phyloP scores from a whole-genome alignment of 2,888 invertebrate genomes.

The Hirtodrosophila alboralis region DNA sequence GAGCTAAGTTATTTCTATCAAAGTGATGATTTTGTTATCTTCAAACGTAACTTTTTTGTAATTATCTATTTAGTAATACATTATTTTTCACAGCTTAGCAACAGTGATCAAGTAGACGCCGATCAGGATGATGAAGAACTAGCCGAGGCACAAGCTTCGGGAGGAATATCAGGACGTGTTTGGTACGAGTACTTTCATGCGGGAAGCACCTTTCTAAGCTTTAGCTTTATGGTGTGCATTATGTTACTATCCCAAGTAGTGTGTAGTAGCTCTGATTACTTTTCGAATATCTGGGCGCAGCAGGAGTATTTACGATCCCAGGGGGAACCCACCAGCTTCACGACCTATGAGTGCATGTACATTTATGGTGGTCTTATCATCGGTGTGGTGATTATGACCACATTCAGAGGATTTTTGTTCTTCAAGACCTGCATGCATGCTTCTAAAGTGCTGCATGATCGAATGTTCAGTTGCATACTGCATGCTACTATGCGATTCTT shows the following conservation, averaged over 20 bases:
- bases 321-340: slow-evolving; percentile 76
- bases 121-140: slow-evolving; percentile 65
- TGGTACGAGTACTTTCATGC: slow-evolving; percentile 85
- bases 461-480: slow-evolving; percentile 92
- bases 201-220: slow-evolving; percentile 85
- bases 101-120: slow-evolving; percentile 64
- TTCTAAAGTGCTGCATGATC: slow-evolving; percentile 90
- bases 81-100: slow-evolving; percentile 58
- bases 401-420: slow-evolving; percentile 88
- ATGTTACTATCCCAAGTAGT: slow-evolving; percentile 86
- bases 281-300: slow-evolving; percentile 86
- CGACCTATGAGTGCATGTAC: slow-evolving; percentile 82
- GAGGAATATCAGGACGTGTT: slow-evolving; percentile 83
- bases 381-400: slow-evolving; percentile 84
- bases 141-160: slow-evolving; percentile 84
- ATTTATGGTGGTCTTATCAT: slow-evolving; percentile 83
- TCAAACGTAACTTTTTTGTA: too few species aligned
- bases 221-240: slow-evolving; percentile 84
- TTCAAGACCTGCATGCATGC: slow-evolving; percentile 91
- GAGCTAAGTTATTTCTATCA: too few species aligned
- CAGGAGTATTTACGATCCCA: slow-evolving; percentile 81
- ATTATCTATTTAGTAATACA: too few species aligned
- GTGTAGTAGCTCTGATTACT: slow-evolving; percentile 87
- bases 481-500: slow-evolving; percentile 93
- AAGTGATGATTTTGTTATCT: too few species aligned